phyloP scores from a whole-genome alignment of 2,888 invertebrate genomes.

The Exephanes ischioxanthus region DNA sequence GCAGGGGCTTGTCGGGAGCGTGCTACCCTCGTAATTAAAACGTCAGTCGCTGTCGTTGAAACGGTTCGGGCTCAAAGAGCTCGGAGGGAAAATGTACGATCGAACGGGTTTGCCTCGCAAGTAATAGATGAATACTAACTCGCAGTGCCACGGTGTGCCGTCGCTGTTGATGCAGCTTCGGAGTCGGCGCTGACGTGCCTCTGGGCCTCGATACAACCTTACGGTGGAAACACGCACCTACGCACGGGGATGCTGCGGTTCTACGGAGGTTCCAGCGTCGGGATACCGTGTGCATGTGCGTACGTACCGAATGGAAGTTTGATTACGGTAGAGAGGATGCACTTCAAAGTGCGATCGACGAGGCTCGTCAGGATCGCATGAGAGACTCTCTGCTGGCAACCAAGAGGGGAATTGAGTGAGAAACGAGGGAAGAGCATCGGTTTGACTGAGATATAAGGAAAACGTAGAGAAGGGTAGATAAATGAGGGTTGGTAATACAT shows the following conservation, averaged over 20 bases:
- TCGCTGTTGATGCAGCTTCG: not conserved
- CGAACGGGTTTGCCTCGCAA: not conserved
- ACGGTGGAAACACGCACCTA: not conserved
- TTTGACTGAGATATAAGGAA: not conserved
- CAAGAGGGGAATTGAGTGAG: not conserved
- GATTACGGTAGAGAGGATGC: not conserved
- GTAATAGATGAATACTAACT: constrained; percentile 30
- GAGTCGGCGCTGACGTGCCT: not conserved
- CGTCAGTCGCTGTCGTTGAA: constrained; percentile 42
- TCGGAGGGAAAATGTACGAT: not conserved
- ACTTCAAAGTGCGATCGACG: constrained; percentile 39
- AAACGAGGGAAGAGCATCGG: not conserved
- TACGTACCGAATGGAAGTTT: not conserved
- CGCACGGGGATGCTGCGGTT: constrained; percentile 3
- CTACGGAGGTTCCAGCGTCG: constrained; percentile 12
- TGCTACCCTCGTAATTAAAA: constrained; percentile 36
- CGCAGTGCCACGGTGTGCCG: not conserved
- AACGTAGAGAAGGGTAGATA: not conserved
- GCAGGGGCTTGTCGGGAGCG: not conserved
- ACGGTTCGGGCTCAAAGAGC: constrained; percentile 25
- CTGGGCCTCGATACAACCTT: not conserved
- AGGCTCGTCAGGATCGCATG: constrained; percentile 10
- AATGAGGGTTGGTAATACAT: not conserved
- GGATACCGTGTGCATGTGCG: not conserved
- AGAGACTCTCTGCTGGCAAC: not conserved